Percentiles rank a stretch among this genome's conserved stretches.
Conservation (phyloP, 2,888 invertebrate genomes). For the Ectropis crepuscularia region DNA sequence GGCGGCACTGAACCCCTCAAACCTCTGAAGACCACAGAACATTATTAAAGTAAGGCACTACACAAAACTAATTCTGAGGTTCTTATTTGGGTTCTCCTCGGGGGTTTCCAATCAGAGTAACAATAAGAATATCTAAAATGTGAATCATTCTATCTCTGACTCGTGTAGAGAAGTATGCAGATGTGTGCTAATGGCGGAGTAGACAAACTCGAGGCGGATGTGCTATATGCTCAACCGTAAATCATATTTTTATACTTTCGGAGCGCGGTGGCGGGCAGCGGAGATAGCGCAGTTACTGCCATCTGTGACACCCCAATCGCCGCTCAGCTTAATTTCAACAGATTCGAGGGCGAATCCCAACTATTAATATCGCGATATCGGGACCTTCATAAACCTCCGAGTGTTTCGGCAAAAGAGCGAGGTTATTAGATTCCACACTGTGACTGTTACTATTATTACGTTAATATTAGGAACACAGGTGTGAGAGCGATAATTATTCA, state of each 20-base stretch:
- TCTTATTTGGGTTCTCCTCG: conserved; percentile 69
- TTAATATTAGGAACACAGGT: conserved; percentile 42
- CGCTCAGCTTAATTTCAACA: conserved; percentile 74
- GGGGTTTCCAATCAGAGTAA: conserved; percentile 60
- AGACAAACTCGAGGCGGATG: conserved; percentile 61
- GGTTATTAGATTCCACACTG: conserved; percentile 36
- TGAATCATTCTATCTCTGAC: conserved; percentile 49
- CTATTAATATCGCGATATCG: conserved; percentile 70
- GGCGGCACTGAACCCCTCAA: conserved; percentile 70
- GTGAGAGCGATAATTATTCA: conserved; percentile 31
- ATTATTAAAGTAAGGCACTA: conserved; percentile 78
- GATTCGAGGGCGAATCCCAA: conserved; percentile 72
- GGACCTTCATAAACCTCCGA: conserved; percentile 47
- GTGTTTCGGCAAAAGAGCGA: conserved; percentile 35
- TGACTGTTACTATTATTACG: conserved; percentile 22
- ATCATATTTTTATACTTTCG: conserved; percentile 79
- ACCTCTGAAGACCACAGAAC: conserved; percentile 76
- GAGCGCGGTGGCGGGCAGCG: conserved; percentile 60
- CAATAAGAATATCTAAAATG: conserved; percentile 60
- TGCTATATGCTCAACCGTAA: conserved; percentile 65
- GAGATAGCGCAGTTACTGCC: conserved; percentile 72
- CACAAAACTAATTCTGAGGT: conserved; percentile 77
- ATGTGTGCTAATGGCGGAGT: conserved; percentile 63
- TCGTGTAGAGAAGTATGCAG: conserved; percentile 56
- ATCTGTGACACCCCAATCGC: conserved; percentile 80